These are phyloP conservation scores for Festucalex cinctus DNA, from an alignment of 2,113 vertebrate genomes.

Conservation along the genomic window DNA sequence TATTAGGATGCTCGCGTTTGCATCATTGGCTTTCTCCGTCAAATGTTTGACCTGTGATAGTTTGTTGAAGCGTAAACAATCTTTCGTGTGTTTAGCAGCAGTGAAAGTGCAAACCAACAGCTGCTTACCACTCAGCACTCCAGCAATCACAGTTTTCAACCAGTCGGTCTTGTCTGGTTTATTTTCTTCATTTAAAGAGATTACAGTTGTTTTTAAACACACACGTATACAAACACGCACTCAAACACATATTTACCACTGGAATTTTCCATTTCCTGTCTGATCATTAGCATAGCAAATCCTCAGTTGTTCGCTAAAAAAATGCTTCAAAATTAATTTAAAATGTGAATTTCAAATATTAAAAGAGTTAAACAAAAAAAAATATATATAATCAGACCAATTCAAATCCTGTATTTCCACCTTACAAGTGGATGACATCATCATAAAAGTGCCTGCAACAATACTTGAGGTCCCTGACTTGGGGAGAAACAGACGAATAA, in stretches of 20 bases:
- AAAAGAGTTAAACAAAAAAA: not conserved
- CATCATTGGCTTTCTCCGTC: conserved; percentile 61
- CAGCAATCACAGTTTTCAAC: not conserved
- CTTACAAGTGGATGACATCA: conserved; percentile 11
- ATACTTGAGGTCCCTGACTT: not conserved
- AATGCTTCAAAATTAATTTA: not conserved
- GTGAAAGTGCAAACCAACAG: conserved; percentile 72
- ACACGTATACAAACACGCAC: too few species aligned
- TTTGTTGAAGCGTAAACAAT: conserved; percentile 77
- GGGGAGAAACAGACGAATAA: conserved; percentile 15
- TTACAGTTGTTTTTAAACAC: not conserved
- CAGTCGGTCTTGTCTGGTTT: not conserved
- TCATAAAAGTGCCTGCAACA: not conserved
- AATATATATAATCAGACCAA: not conserved
- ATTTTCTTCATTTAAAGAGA: not conserved
- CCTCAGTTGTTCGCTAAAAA: too few species aligned
- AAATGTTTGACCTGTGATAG: conserved; percentile 68
- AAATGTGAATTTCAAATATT: not conserved
- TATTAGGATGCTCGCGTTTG: conserved; percentile 29
- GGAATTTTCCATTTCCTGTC: not conserved
- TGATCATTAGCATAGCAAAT: too few species aligned
- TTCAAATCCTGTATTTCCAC: not conserved
- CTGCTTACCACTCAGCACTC: conserved; percentile 55
- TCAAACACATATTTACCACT: not conserved
- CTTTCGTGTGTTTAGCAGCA: conserved; percentile 76